These are phyloP conservation scores for Danio rerio DNA, from an alignment of 2,113 vertebrate species.

Conservation along the genomic window DNA sequence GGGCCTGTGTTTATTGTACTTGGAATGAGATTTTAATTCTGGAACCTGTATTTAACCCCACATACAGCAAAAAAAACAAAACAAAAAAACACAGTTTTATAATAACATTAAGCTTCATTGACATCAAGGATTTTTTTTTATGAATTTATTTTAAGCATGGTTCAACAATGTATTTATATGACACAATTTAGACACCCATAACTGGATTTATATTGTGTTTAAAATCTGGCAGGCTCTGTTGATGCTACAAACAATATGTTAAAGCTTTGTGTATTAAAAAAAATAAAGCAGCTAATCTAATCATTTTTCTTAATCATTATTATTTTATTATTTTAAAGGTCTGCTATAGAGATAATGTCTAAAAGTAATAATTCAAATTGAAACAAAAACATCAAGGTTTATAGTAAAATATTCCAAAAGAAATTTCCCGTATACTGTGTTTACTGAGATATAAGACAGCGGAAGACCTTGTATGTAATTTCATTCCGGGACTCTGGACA, in stretches of 20 bases:
- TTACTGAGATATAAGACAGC: not conserved
- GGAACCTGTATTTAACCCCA: not conserved
- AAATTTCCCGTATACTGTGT: not conserved
- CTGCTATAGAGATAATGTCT: too few relatives aligned
- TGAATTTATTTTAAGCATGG: not conserved
- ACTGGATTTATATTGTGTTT: not conserved
- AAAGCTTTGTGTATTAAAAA: not conserved
- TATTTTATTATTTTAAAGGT: too few relatives aligned
- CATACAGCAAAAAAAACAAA: not conserved
- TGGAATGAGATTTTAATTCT: conserved; percentile 21
- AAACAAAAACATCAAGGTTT: too few relatives aligned
- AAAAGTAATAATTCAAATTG: too few relatives aligned
- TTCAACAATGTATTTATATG: not conserved
- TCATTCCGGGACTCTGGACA: not conserved
- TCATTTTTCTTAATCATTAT: too few relatives aligned
- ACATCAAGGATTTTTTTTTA: too few relatives aligned
- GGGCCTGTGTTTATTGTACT: conserved; percentile 27
- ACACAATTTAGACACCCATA: not conserved
- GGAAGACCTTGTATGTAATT: conserved; percentile 12
- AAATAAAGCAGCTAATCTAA: not conserved
- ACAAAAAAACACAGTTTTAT: not conserved
- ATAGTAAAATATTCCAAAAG: not conserved
- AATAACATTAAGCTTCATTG: too few relatives aligned
- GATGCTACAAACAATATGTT: not conserved
- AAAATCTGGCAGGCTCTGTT: not conserved